Evolutionary conservation across 2,113 vertebrate genomes (phyloP).

Genomic region (Fregata magnificens): DNA sequence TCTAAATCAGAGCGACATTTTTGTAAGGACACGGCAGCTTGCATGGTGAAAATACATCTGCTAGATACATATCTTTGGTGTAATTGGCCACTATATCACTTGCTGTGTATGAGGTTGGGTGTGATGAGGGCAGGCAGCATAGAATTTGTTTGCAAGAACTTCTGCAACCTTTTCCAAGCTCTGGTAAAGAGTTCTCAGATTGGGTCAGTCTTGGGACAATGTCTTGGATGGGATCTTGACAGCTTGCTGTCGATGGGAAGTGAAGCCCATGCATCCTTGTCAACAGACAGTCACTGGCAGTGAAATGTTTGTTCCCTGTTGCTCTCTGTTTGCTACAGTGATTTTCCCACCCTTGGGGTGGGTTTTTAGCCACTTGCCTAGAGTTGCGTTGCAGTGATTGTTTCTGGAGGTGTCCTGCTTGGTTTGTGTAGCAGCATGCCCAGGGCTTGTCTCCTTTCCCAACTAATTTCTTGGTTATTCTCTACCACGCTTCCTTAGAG

Average conservation of each 20-base stretch:
- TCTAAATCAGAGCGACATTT: neutral
- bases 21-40: neutral
- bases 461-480: neutral
- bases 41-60: neutral
- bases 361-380: neutral
- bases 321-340: neutral
- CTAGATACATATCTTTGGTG: neutral
- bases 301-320: neutral
- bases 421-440: neutral
- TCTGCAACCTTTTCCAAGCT: neutral
- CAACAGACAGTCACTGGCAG: neutral
- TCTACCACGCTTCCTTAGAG: neutral
- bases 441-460: neutral
- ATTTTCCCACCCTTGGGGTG: neutral
- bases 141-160: neutral
- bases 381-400: neutral
- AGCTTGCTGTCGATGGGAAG: neutral
- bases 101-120: neutral
- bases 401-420: neutral
- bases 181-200: neutral
- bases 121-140: neutral
- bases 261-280: neutral
- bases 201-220: neutral
- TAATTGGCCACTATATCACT: neutral
- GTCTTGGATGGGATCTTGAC: neutral